A percentile compares a stretch with the other conserved stretches of the same genome.
Evolutionary conservation across 1,140 invertebrate genomes (phyloP).

Genomic region (Aphelenchoides fujianensis): DNA sequence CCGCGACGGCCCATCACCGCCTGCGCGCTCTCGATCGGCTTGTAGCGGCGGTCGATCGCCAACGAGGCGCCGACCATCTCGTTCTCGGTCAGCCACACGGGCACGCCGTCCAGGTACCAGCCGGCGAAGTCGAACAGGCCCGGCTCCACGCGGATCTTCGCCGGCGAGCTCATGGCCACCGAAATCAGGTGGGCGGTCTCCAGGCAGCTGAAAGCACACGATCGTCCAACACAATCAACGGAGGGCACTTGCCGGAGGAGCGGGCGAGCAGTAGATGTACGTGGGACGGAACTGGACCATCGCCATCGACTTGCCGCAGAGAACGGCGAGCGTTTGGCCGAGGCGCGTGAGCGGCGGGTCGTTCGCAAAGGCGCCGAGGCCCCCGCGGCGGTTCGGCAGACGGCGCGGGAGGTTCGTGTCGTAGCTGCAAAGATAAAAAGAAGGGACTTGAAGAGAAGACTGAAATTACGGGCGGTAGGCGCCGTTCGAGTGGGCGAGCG

Average conservation of each 20-base stretch:
- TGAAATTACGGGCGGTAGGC: constrained; percentile 14
- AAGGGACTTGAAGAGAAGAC: background rate
- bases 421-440: background rate
- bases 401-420: constrained; percentile 18
- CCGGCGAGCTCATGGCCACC: background rate
- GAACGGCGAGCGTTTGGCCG: constrained; percentile 5
- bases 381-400: constrained; percentile 21
- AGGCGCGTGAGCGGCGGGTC: constrained; percentile 24
- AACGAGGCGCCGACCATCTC: constrained; percentile 18
- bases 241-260: constrained; percentile 14
- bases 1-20: background rate
- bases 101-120: constrained; percentile 20
- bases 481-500: constrained; percentile 15
- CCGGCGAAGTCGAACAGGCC: constrained; percentile 24
- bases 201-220: constrained; percentile 22
- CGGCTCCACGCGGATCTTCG: constrained; percentile 22
- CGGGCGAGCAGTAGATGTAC: constrained; percentile 22
- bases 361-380: constrained; percentile 2
- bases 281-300: background rate
- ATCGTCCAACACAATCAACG: too few relatives aligned
- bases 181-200: constrained; percentile 18
- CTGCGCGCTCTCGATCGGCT: background rate
- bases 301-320: background rate
- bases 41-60: constrained; percentile 14
- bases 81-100: background rate